Conservation (phyloP, 2,797 vertebrate species). For the Meriones psammophilus region DNA sequence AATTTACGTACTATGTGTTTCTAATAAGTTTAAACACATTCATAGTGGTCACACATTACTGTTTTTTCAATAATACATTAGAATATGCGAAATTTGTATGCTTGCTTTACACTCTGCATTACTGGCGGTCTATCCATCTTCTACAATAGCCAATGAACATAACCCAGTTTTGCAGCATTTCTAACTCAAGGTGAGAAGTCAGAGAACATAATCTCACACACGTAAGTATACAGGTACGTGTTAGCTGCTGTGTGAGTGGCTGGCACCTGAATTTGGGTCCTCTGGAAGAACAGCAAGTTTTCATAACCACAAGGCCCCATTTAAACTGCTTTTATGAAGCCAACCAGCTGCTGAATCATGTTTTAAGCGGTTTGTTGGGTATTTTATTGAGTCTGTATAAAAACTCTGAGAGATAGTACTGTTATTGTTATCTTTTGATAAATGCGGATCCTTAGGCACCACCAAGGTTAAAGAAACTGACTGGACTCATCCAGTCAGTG, state of each 20-base stretch:
- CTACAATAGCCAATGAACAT: constrained; percentile 10
- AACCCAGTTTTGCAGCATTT: background rate
- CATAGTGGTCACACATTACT: background rate
- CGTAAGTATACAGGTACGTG: background rate
- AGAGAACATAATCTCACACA: background rate
- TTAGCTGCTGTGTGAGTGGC: background rate
- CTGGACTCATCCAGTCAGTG: background rate
- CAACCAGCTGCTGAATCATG: background rate
- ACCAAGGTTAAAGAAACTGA: background rate
- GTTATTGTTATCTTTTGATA: constrained; percentile 15
- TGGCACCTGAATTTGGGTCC: background rate
- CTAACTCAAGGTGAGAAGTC: constrained; percentile 4
- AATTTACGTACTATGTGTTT: background rate
- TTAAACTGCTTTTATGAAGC: background rate
- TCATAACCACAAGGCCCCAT: background rate
- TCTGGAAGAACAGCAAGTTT: background rate
- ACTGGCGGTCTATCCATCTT: background rate
- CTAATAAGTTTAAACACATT: constrained; percentile 32
- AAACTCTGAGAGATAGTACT: background rate
- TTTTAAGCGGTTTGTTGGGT: background rate
- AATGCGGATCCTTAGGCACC: background rate
- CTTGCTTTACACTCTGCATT: background rate
- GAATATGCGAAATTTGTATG: background rate
- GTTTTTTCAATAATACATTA: background rate
- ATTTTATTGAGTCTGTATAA: constrained; percentile 27